Conservation (phyloP, 2,113 vertebrate species). For the Euleptes europaea region DNA sequence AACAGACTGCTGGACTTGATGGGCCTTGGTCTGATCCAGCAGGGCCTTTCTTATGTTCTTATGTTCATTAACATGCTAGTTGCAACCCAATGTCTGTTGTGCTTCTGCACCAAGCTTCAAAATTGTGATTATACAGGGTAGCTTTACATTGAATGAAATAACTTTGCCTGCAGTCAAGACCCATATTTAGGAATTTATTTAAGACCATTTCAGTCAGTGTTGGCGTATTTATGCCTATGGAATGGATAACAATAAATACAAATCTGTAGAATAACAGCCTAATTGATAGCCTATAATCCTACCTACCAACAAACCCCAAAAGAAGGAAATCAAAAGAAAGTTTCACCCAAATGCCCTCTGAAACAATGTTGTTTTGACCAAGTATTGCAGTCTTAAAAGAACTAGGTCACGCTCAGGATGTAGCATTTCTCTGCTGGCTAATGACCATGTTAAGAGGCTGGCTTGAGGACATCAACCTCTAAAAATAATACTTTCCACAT, state of each 20-base stretch:
- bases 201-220: neutral
- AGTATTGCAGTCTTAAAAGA: neutral
- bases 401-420: neutral
- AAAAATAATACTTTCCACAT: conserved; percentile 9
- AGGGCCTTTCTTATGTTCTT: too few species aligned
- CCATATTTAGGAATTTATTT: neutral
- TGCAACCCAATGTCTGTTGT: neutral
- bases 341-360: too few species aligned
- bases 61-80: neutral
- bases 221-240: too few species aligned
- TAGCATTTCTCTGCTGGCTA: neutral
- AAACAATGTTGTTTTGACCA: too few species aligned
- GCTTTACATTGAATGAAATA: neutral
- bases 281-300: too few species aligned
- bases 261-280: too few species aligned
- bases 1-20: too few species aligned
- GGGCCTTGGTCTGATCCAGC: too few species aligned
- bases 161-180: neutral
- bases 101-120: neutral
- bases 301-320: too few species aligned
- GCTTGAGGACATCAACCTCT: neutral
- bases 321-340: too few species aligned
- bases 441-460: neutral
- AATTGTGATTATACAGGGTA: neutral
- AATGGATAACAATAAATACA: too few species aligned